Percentiles rank a stretch among this genome's conserved stretches.
Evolutionary conservation across 2,113 vertebrate species (phyloP).

Genomic region (Thryonomys swinderianus): DNA sequence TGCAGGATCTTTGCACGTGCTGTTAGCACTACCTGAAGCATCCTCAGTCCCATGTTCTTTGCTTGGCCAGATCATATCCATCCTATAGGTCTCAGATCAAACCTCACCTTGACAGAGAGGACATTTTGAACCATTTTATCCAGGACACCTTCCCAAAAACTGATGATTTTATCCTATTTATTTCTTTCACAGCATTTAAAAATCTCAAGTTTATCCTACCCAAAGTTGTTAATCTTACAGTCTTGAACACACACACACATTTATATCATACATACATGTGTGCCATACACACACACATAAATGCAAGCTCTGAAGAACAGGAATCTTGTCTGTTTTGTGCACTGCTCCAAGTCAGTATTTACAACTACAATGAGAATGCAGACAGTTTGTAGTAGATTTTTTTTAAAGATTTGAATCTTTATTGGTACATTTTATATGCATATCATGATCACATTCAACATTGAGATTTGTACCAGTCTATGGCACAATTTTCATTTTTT

Average conservation of each 20-base stretch:
- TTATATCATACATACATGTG: not conserved
- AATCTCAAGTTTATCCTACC: not conserved
- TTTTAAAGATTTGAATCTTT: not conserved
- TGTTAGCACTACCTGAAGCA: not conserved
- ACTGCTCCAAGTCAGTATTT: not conserved
- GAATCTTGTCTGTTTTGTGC: not conserved
- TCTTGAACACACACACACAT: not conserved
- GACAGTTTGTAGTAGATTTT: not conserved
- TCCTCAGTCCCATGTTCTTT: not conserved
- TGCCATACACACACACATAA: not conserved
- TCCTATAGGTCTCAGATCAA: not conserved
- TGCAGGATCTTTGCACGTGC: slow-evolving; percentile 8
- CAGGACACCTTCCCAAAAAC: not conserved
- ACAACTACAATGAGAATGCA: not conserved
- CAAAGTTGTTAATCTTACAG: not conserved
- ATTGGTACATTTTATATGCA: too few relatives aligned
- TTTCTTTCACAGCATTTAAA: not conserved
- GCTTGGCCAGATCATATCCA: not conserved
- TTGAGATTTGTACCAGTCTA: too few relatives aligned
- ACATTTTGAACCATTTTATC: not conserved
- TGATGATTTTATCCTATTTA: not conserved
- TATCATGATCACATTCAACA: too few relatives aligned
- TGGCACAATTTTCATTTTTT: too few relatives aligned
- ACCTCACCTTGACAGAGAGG: not conserved
- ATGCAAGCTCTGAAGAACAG: not conserved